These are phyloP conservation scores for Lepidurus arcticus DNA, from an alignment of 1,140 invertebrate genomes.

Conservation along the genomic window DNA sequence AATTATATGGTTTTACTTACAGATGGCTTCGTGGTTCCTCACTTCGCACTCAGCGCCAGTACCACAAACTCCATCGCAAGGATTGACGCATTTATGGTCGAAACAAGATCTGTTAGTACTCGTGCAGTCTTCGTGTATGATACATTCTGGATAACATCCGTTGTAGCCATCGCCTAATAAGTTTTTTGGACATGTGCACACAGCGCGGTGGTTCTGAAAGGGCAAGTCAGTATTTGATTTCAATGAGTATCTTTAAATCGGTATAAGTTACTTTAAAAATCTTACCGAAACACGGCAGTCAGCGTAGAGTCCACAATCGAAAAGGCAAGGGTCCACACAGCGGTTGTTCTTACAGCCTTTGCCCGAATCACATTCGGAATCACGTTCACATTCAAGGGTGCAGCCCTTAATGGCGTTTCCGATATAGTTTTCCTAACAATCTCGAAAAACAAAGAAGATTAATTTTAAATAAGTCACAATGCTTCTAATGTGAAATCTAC, in stretches of 20 bases:
- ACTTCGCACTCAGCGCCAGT: constrained; percentile 71
- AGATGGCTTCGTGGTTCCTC: constrained; percentile 66
- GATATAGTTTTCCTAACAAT: constrained; percentile 53
- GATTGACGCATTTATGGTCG: constrained; percentile 68
- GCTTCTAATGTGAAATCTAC: not conserved
- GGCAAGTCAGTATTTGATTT: not conserved
- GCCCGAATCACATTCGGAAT: constrained; percentile 57
- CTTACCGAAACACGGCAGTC: constrained; percentile 34
- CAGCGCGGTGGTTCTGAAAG: constrained; percentile 40
- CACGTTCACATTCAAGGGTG: constrained; percentile 68
- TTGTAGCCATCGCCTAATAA: constrained; percentile 49
- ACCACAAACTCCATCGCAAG: constrained; percentile 67
- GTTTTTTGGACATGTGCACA: constrained; percentile 64
- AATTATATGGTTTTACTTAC: constrained; percentile 60
- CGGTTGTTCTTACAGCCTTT: constrained; percentile 35
- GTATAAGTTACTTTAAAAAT: not conserved
- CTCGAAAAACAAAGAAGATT: constrained; percentile 37
- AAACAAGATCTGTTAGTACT: constrained; percentile 52
- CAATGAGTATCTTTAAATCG: not conserved
- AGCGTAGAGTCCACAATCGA: constrained; percentile 32
- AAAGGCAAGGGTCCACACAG: constrained; percentile 34
- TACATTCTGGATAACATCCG: constrained; percentile 43
- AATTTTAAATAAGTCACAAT: too few relatives aligned
- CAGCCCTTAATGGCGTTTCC: constrained; percentile 69
- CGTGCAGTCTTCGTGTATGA: constrained; percentile 44